Conservation (phyloP, 1,140 invertebrate genomes). For the Bombyx mandarina region DNA sequence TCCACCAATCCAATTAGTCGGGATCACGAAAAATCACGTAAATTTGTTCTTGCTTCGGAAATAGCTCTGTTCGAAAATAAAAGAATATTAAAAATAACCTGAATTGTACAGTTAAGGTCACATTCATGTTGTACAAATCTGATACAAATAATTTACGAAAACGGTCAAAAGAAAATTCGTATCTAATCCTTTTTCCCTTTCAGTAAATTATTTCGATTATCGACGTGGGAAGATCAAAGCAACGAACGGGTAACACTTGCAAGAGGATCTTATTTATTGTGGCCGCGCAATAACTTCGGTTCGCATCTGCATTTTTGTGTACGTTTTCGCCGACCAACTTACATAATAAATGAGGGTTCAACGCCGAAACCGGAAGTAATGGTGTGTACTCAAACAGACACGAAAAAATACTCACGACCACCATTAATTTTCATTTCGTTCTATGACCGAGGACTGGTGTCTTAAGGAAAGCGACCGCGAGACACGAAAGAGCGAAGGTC, state of each 20-base stretch:
- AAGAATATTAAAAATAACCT: not conserved
- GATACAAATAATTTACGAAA: too few species aligned
- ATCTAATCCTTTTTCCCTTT: not conserved
- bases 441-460: conserved; percentile 54
- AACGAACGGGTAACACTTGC: conserved; percentile 6
- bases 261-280: conserved; percentile 15
- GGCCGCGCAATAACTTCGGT: conserved; percentile 25
- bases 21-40: conserved; percentile 44
- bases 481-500: conserved; percentile 33
- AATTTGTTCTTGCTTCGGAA: not conserved
- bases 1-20: conserved; percentile 59
- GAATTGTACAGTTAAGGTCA: not conserved
- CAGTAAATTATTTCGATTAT: conserved; percentile 3
- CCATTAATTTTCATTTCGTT: conserved; percentile 68
- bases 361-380: conserved; percentile 62
- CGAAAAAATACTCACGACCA: conserved; percentile 64
- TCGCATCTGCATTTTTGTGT: conserved; percentile 41
- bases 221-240: not conserved
- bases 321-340: conserved; percentile 35
- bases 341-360: conserved; percentile 65
- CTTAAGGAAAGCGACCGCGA: conserved; percentile 45
- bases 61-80: too few species aligned
- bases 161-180: too few species aligned
- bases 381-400: conserved; percentile 66
- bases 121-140: not conserved